Percentiles rank a stretch among this genome's conserved stretches.
Evolutionary conservation across 2,888 invertebrate genomes (phyloP).

Genomic region (Amphimallon solstitiale): DNA sequence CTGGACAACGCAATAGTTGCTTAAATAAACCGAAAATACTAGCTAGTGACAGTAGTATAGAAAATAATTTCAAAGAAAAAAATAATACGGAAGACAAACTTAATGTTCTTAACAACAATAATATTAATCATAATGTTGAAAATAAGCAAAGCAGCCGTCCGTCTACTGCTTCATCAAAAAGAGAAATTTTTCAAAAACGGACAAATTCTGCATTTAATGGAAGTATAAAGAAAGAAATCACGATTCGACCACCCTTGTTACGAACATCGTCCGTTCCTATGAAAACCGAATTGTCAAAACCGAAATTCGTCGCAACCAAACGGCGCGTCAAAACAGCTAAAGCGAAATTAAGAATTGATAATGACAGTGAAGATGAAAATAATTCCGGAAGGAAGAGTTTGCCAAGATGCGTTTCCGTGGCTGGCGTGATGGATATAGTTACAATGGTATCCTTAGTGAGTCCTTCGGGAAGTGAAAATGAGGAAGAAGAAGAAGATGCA

Average conservation of each 20-base stretch:
- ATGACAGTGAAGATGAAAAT: slow-evolving; percentile 22
- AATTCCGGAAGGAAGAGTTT: slow-evolving; percentile 29
- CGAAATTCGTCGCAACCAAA: slow-evolving; percentile 56
- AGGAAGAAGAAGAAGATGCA: slow-evolving; percentile 60
- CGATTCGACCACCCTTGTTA: slow-evolving; percentile 54
- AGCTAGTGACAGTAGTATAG: slow-evolving; percentile 11
- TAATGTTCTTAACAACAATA: not conserved
- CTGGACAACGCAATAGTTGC: not conserved
- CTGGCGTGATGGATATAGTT: slow-evolving; percentile 63
- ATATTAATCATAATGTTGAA: no score
- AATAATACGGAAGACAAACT: not conserved
- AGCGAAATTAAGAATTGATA: slow-evolving; percentile 41
- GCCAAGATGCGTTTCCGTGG: slow-evolving; percentile 51
- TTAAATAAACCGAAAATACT: slow-evolving; percentile 15
- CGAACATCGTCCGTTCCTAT: slow-evolving; percentile 57
- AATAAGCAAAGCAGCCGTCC: slow-evolving; percentile 47
- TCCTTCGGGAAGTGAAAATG: slow-evolving; percentile 73
- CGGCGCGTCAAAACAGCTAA: slow-evolving; percentile 44
- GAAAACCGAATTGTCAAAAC: slow-evolving; percentile 49
- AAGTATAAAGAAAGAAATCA: slow-evolving; percentile 45
- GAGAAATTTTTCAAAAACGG: slow-evolving; percentile 59
- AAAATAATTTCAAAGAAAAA: slow-evolving; percentile 10
- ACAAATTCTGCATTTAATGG: slow-evolving; percentile 59
- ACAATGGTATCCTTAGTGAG: slow-evolving; percentile 76
- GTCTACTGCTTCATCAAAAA: slow-evolving; percentile 55